phyloP scores from a whole-genome alignment of 2,888 invertebrate genomes.

The Pecten maximus region DNA sequence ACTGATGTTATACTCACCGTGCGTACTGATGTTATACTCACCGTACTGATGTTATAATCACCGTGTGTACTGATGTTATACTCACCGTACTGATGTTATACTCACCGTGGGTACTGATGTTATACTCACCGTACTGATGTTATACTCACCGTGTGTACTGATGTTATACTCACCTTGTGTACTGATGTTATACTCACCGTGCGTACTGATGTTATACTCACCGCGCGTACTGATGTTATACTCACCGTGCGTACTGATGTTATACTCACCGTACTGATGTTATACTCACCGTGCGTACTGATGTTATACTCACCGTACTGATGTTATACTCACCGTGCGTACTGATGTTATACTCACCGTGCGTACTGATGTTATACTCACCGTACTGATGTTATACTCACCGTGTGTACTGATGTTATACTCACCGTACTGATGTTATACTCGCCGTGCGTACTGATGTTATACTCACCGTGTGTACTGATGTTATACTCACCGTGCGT shows the following conservation, averaged over 20 bases:
- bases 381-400: background rate
- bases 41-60: background rate
- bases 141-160: background rate
- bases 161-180: too few species aligned
- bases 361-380: background rate
- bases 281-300: background rate
- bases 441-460: background rate
- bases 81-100: background rate
- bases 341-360: background rate
- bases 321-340: too few species aligned
- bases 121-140: background rate
- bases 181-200: background rate
- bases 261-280: background rate
- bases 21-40: too few species aligned
- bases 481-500: too few species aligned
- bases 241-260: background rate
- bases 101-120: background rate
- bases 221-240: background rate
- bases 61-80: background rate
- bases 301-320: too few species aligned
- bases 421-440: too few species aligned
- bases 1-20: too few species aligned
- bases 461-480: background rate
- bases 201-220: background rate
- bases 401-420: background rate